Percentiles rank a stretch among this genome's conserved stretches.
Conservation (phyloP, 2,888 invertebrate genomes). For the Meghimatium bilineatum region DNA sequence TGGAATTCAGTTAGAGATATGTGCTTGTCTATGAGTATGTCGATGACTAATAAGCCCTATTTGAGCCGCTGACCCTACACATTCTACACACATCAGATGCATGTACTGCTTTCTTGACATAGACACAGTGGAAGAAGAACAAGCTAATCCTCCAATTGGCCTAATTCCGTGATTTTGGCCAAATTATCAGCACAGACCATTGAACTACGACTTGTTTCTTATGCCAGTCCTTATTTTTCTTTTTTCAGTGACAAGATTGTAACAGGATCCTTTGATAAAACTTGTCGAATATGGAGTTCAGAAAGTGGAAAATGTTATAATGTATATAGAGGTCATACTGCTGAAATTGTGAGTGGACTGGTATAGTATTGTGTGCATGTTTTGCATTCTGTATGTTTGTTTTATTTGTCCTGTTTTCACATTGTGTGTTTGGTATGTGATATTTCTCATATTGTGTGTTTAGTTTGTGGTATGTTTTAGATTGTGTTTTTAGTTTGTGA, state of each 20-base stretch:
- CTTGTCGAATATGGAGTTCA: slow-evolving; percentile 76
- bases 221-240: background rate
- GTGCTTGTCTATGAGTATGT: too few species aligned
- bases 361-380: background rate
- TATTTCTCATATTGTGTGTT: background rate
- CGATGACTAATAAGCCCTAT: too few species aligned
- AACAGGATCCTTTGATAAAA: slow-evolving; percentile 78
- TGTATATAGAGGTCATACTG: slow-evolving; percentile 76
- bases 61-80: too few species aligned
- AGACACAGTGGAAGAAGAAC: too few species aligned
- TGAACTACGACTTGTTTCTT: background rate
- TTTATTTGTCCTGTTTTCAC: background rate
- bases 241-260: slow-evolving; percentile 77
- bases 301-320: slow-evolving; percentile 77
- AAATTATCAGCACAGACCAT: too few species aligned
- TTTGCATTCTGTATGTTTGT: background rate
- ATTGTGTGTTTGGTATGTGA: too few species aligned
- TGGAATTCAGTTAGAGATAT: too few species aligned
- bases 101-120: too few species aligned
- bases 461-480: background rate
- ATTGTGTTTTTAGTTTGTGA: too few species aligned
- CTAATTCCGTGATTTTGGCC: too few species aligned
- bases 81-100: too few species aligned
- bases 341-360: slow-evolving; percentile 75
- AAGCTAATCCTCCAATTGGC: too few species aligned